Conservation (phyloP, 2,797 vertebrate genomes). For the Neosilurus hyrtlii region DNA sequence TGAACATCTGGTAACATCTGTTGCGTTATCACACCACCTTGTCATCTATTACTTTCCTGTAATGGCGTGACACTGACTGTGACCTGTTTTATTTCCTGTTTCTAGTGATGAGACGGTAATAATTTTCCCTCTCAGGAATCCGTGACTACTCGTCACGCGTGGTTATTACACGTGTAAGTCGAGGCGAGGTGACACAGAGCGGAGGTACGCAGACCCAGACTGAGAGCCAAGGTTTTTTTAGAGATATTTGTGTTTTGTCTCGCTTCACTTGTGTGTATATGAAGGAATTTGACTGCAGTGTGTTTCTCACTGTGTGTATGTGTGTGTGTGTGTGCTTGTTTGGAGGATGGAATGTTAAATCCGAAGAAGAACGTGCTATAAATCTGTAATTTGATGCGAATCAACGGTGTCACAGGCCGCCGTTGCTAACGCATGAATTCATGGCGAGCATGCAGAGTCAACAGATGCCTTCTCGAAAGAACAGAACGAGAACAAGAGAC, state of each 20-base stretch:
- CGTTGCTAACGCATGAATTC: neutral
- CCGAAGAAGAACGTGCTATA: conserved; percentile 41
- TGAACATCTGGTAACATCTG: neutral
- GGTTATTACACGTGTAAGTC: neutral
- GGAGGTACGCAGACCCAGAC: too few relatives aligned
- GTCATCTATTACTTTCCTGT: neutral
- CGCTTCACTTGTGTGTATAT: neutral
- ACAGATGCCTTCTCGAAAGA: neutral
- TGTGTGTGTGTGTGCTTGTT: conserved; percentile 19
- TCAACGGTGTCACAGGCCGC: neutral
- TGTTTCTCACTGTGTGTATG: conserved; percentile 7
- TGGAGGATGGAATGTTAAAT: conserved; percentile 36
- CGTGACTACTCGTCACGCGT: neutral
- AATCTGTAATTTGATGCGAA: conserved; percentile 26
- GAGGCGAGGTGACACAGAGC: neutral
- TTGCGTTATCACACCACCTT: neutral
- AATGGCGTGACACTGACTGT: neutral
- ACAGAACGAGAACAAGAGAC: neutral
- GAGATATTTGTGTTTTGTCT: conserved; percentile 31
- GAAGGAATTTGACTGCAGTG: conserved; percentile 21
- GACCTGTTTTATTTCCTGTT: neutral
- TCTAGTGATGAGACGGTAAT: neutral
- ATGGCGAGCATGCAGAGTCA: neutral
- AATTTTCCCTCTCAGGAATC: neutral
- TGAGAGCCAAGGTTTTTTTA: neutral